A percentile compares a stretch with the other conserved stretches of the same genome.
phyloP scores from a whole-genome alignment of 2,113 vertebrate species.

The Uria aalge region DNA sequence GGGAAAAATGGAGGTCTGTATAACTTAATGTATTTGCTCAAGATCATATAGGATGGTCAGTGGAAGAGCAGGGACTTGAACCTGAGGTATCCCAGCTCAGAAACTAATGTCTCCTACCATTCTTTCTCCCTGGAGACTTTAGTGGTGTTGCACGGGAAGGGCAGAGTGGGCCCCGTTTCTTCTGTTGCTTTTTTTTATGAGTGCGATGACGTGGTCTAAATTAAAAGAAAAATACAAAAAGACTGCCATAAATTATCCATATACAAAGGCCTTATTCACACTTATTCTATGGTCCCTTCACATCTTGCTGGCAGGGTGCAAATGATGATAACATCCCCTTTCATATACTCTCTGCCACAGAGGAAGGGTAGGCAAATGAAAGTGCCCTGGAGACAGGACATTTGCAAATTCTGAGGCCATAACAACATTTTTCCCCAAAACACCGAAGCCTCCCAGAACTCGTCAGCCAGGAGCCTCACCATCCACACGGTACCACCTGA shows the following conservation, averaged over 20 bases:
- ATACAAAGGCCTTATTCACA: slow-evolving; percentile 36
- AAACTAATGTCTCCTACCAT: slow-evolving; percentile 67
- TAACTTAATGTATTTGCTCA: not conserved
- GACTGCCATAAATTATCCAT: slow-evolving; percentile 51
- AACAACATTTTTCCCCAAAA: not conserved
- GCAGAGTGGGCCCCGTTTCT: slow-evolving; percentile 63
- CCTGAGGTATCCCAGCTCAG: slow-evolving; percentile 52
- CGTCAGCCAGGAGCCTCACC: not conserved
- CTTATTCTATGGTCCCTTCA: not conserved
- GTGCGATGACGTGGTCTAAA: slow-evolving; percentile 65
- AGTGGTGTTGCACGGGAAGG: slow-evolving; percentile 61
- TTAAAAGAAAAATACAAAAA: slow-evolving; percentile 65
- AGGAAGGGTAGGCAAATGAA: not conserved
- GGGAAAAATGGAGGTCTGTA: not conserved
- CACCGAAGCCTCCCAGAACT: not conserved
- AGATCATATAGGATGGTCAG: not conserved
- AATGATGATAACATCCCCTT: not conserved
- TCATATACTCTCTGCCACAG: not conserved
- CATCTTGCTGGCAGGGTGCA: not conserved
- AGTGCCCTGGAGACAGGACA: not conserved
- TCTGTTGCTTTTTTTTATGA: slow-evolving; percentile 72
- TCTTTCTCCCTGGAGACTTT: slow-evolving; percentile 68
- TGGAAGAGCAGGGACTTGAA: slow-evolving; percentile 41
- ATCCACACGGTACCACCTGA: not conserved
- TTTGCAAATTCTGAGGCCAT: not conserved